Conservation (phyloP, 2,113 vertebrate genomes). For the Pollimyrus isidori region DNA sequence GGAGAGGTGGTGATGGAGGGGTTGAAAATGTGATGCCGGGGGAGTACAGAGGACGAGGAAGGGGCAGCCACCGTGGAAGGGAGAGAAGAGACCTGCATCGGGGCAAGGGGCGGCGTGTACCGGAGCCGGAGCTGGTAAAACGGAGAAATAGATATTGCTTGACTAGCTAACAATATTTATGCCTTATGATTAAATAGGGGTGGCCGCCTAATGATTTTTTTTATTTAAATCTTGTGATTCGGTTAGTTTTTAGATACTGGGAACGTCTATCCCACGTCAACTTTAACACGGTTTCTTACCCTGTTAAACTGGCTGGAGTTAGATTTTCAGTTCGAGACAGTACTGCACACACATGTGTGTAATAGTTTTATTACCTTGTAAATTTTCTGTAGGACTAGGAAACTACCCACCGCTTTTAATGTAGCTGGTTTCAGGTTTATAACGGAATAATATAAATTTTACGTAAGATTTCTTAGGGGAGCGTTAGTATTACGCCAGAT, state of each 20-base stretch:
- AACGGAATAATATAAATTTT: background rate
- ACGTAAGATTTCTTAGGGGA: background rate
- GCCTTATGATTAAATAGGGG: background rate
- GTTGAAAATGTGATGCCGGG: slow-evolving; percentile 31
- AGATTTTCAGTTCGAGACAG: background rate
- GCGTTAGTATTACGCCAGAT: background rate
- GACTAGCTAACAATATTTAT: background rate
- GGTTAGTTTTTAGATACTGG: background rate
- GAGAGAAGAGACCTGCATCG: slow-evolving; percentile 52
- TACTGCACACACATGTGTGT: background rate
- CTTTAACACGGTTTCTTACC: background rate
- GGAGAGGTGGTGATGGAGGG: slow-evolving; percentile 40
- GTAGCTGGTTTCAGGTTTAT: background rate
- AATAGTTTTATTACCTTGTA: background rate
- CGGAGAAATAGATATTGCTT: background rate
- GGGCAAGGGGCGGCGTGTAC: slow-evolving; percentile 46
- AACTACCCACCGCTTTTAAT: background rate
- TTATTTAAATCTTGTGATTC: background rate
- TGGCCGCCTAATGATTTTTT: background rate
- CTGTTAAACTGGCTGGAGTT: background rate
- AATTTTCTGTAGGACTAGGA: background rate
- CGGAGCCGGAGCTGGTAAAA: slow-evolving; percentile 16
- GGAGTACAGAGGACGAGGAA: slow-evolving; percentile 44
- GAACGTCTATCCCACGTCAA: background rate
- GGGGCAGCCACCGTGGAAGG: slow-evolving; percentile 50